Percentiles rank a stretch among this genome's conserved stretches.
Evolutionary conservation across 2,113 vertebrate species (phyloP).

Genomic region (Malurus cyaneus): DNA sequence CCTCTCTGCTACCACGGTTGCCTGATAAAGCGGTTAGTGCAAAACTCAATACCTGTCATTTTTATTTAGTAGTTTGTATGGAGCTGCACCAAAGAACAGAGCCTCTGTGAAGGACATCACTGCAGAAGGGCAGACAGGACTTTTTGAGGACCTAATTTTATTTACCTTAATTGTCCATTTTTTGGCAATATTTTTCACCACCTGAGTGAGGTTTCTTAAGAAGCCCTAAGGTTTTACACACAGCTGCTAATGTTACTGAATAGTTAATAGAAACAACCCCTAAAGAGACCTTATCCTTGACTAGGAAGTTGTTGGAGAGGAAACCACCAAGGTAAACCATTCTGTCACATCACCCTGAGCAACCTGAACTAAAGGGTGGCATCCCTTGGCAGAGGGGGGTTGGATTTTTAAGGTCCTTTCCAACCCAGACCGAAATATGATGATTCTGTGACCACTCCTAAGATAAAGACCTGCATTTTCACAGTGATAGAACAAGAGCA

Average conservation of each 20-base stretch:
- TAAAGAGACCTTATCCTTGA: background rate
- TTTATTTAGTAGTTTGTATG: background rate
- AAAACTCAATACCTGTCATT: background rate
- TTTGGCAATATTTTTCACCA: background rate
- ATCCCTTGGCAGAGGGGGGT: rapidly evolving
- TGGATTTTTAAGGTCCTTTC: background rate
- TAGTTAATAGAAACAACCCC: background rate
- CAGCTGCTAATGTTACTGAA: background rate
- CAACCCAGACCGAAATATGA: background rate
- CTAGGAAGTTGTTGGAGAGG: background rate
- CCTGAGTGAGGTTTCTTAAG: background rate
- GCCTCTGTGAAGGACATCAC: background rate
- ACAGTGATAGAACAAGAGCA: background rate
- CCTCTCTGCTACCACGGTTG: rapidly evolving
- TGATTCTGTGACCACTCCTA: background rate
- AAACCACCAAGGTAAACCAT: background rate
- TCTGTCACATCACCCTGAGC: background rate
- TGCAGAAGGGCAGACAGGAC: background rate
- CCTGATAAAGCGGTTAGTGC: rapidly evolving
- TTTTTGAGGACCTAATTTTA: background rate
- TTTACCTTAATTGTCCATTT: background rate
- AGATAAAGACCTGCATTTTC: background rate
- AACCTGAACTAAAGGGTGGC: background rate
- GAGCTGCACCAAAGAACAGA: background rate
- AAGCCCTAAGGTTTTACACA: background rate